Evolutionary conservation across 2,113 vertebrate species (phyloP).

Genomic region (Rafetus swinhoei): DNA sequence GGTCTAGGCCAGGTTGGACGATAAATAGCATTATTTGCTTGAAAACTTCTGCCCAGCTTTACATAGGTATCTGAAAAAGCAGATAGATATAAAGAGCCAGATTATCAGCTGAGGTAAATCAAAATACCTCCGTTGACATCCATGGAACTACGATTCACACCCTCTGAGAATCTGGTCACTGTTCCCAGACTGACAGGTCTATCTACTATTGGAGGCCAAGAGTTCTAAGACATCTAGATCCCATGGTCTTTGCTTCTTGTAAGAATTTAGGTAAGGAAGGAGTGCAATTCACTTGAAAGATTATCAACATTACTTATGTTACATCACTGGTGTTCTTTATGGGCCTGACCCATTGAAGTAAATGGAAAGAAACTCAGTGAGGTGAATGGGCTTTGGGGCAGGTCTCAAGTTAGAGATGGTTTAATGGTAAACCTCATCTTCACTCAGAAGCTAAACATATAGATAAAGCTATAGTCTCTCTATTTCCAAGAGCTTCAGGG

Average conservation of each 20-base stretch:
- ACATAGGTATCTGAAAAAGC: not conserved
- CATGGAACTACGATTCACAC: not conserved
- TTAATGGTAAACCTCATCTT: not conserved
- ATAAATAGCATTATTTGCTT: not conserved
- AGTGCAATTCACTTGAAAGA: not conserved
- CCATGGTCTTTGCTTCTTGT: not conserved
- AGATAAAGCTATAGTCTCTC: too few relatives aligned
- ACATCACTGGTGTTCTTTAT: accelerated
- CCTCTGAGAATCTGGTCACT: not conserved
- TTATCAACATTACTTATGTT: not conserved
- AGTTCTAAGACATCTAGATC: not conserved
- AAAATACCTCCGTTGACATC: conserved; percentile 6
- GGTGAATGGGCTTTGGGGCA: not conserved
- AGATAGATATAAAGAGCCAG: conserved; percentile 11
- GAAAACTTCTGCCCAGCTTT: not conserved
- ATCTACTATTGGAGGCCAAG: conserved; percentile 25
- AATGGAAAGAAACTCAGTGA: not conserved
- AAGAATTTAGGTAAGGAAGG: conserved; percentile 15
- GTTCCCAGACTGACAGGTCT: not conserved
- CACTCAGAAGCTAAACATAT: too few relatives aligned
- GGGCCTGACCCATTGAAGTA: not conserved
- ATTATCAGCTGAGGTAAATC: conserved; percentile 44
- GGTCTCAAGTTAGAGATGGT: not conserved
- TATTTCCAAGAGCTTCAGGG: too few relatives aligned
- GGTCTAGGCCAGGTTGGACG: not conserved